Base-by-base conservation (phyloP, 2,888 invertebrate species). In the Apantesis nais region DNA sequence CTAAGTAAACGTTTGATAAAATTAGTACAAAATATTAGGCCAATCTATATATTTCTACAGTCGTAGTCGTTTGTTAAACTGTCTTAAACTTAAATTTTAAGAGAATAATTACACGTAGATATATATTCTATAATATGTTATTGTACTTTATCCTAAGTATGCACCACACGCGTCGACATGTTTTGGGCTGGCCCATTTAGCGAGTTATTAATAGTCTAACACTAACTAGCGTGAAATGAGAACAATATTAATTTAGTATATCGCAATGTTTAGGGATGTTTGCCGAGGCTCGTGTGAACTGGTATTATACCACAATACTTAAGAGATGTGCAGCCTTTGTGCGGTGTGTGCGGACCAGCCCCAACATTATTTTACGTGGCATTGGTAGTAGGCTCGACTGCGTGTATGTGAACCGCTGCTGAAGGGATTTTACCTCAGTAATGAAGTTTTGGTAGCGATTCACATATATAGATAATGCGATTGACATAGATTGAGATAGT, bases 121-220 rank as follows among this genome's bases (percentile, higher is more conserved):
- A n/a, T 39, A 62, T 1, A 39, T 2, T 62, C 12, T 63, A 63
- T 34, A n/a, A n/a, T n/a, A 44, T 65, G 16, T 37, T 29, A 34
- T 52, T 52, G 29, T 39, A 39, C 16, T 44, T 76, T 68, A 62
- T 70, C 66, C 73, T 74, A 68, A 74, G 41, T 44, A 71, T 65
- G 70, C 75, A 71, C 81, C 81, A 80, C 81, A 78, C 81, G 81
- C 81, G 73, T 73, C 48, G 78, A 73, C 61, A 71, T 74, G 70
- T 76, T 81, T 82, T 72, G 75, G 81, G 73, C 66, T 80, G 81
- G 76, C 83, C 81, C 69, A 78, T 70, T 77, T 81, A 72, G 25
- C 16, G 16, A 2, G 34, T 52, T 80, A 80, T 73, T 74, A 64
- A 74, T 80, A 82, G 68, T 41, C 22, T 62, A 68, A 31, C 67